These are phyloP conservation scores for Tupaia chinensis DNA, from an alignment of 2,113 vertebrate species.

Conservation along the genomic window DNA sequence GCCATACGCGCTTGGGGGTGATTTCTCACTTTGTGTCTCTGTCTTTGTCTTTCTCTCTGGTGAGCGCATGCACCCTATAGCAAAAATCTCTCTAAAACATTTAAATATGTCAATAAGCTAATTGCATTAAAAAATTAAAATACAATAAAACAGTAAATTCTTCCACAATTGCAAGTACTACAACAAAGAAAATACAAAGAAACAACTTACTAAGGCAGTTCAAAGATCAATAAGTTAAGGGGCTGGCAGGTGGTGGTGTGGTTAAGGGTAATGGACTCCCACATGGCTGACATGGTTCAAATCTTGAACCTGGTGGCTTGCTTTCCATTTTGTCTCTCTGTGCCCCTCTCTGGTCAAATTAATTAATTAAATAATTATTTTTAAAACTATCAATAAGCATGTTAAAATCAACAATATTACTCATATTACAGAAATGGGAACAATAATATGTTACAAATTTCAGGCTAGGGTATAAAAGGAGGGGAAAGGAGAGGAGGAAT, in stretches of 20 bases:
- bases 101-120: background rate
- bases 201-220: background rate
- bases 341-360: no score
- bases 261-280: no score
- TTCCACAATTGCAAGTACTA: background rate
- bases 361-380: no score
- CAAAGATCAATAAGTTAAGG: background rate
- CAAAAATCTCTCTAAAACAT: background rate
- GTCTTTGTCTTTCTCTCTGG: no score
- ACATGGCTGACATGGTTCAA: no score
- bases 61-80: no score
- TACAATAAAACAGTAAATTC: background rate
- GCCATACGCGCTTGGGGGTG: no score
- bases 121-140: background rate
- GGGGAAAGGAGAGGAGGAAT: no score
- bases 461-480: background rate
- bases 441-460: background rate
- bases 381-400: background rate
- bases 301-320: no score
- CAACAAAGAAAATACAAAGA: slow-evolving; percentile 12
- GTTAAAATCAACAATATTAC: background rate
- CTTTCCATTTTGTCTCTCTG: no score
- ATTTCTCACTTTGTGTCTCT: no score
- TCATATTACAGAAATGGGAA: background rate
- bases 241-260: no score